Evolutionary conservation across 2,113 vertebrate species (phyloP).

Genomic region (Thalassarche chlororhynchos): DNA sequence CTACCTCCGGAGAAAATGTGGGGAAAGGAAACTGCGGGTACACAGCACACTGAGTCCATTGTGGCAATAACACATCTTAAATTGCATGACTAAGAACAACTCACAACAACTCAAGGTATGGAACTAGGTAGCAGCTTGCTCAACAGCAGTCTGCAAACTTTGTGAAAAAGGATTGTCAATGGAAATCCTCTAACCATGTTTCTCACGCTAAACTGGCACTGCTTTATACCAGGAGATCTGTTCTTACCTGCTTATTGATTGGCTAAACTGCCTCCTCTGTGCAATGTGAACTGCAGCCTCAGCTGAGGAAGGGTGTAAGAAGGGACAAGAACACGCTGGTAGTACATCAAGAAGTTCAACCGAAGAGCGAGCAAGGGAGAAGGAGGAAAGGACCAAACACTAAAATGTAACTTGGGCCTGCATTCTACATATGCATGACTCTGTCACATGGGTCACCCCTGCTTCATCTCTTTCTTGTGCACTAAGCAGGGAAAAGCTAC

Average conservation of each 20-base stretch:
- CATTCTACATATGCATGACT: too few species aligned
- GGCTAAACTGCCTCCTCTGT: neutral
- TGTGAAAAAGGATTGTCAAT: neutral
- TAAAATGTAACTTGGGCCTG: neutral
- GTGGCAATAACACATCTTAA: neutral
- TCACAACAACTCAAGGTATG: neutral
- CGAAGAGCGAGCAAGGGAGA: rapidly evolving
- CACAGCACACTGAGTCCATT: rapidly evolving
- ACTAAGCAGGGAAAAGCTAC: rapidly evolving
- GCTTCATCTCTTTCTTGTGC: neutral
- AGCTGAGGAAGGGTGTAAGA: neutral
- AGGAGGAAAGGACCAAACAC: neutral
- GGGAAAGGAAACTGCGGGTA: neutral
- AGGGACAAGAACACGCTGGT: neutral
- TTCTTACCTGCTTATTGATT: neutral
- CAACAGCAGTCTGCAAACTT: neutral
- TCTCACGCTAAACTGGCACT: neutral
- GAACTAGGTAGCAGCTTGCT: neutral
- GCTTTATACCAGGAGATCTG: neutral
- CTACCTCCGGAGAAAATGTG: neutral
- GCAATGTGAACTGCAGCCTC: neutral
- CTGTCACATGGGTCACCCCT: neutral
- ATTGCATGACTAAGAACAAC: neutral
- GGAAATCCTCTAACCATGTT: neutral
- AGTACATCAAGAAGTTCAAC: neutral